Percentiles rank a stretch among this genome's conserved stretches.
Conservation (phyloP, 2,888 invertebrate genomes). For the Lamellibrachia satsuma region DNA sequence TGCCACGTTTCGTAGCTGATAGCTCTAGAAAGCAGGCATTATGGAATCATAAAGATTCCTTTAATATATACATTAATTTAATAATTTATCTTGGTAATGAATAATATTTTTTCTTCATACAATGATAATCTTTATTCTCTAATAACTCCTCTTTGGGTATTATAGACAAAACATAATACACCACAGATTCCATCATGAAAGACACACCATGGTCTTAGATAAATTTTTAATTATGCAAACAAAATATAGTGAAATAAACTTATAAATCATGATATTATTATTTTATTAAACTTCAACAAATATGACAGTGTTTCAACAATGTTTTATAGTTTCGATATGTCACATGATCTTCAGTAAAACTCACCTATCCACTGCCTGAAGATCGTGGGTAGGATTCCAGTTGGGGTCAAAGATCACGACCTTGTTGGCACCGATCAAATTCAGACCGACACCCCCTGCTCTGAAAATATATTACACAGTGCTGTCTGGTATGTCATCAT, state of each 20-base stretch:
- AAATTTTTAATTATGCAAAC: too few species aligned
- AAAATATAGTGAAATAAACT: too few species aligned
- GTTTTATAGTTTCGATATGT: background rate
- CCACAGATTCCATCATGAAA: too few species aligned
- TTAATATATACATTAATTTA: too few species aligned
- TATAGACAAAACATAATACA: too few species aligned
- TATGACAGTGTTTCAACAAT: background rate
- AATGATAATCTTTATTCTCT: too few species aligned
- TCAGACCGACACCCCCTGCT: slow-evolving; percentile 63
- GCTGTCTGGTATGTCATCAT: background rate
- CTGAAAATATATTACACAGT: slow-evolving; percentile 41
- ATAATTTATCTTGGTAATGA: too few species aligned
- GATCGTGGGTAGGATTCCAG: slow-evolving; percentile 65
- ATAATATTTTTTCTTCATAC: too few species aligned
- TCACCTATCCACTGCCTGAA: slow-evolving; percentile 64
- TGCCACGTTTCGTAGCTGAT: background rate
- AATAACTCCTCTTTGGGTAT: too few species aligned
- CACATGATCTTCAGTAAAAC: background rate
- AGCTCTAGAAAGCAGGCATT: background rate
- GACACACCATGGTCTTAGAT: too few species aligned
- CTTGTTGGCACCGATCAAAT: slow-evolving; percentile 62
- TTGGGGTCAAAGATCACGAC: slow-evolving; percentile 65
- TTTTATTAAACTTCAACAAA: too few species aligned
- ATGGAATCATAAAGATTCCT: background rate
- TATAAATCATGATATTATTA: background rate